Evolutionary conservation across 2,888 invertebrate species (phyloP), one percentile per base, ranked within the genome.

Genomic region (Parelbella ahira): DNA sequence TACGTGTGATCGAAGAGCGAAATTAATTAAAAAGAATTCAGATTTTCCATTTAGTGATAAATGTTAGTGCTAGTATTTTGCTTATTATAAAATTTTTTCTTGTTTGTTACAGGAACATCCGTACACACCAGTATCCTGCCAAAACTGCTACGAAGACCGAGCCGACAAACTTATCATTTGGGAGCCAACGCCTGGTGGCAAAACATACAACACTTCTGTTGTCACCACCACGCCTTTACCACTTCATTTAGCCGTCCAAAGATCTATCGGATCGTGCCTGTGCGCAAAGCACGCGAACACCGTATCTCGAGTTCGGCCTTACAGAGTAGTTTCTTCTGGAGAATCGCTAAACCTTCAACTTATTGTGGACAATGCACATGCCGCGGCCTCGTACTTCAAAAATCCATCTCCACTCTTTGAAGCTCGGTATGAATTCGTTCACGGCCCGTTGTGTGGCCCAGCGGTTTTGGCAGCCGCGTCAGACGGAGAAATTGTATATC

Each of bases 401-500:
- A 94, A 95, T 60, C 90, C 93, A 1, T 90, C 91, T 19, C 93
- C 96, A 0, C 86, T 97, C 2, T 96, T 97, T 64, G 93, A 95
- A 71, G 97, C 96, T 0, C 90, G 91, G 2, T 97, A 95, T 67
- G 95, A 96, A 67, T 97, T 97, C 63, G 94, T 96, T 1, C 96
- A 97, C 57, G 95, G 95, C 0, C 96, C 96, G 0, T 81, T 96
- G 0, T 96, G 96, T 64, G 96, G 96, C 0, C 95, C 96, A 0
- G 92, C 96, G 0, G 90, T 94, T 2, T 77, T 96, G 29, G 92
- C 93, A 3, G 93, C 95, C 0, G 91, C 92, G 0, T 92, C 94
- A 0, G 95, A 96, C 58, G 96, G 95, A 0, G 94, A 95, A 71
- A 92, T 96, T n/a, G 93, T 94, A 13, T 96, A 95, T 63, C 96